These are phyloP conservation scores for Podilymbus podiceps DNA, from an alignment of 2,113 vertebrate genomes.

Conservation along the genomic window DNA sequence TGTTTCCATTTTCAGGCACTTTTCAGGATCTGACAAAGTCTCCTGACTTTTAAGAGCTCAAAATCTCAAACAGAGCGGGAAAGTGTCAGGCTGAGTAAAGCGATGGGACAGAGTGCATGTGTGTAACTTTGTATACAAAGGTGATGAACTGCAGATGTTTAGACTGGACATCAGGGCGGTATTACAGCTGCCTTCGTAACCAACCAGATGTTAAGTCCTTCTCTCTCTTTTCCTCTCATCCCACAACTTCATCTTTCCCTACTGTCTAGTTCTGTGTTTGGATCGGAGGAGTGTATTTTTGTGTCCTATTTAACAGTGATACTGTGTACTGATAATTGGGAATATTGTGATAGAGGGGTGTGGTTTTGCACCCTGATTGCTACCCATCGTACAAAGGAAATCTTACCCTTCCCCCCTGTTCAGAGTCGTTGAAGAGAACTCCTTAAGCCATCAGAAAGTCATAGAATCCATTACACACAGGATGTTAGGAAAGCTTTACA, in stretches of 20 bases:
- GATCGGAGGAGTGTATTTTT: background rate
- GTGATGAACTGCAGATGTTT: background rate
- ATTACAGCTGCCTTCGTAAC: background rate
- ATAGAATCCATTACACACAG: background rate
- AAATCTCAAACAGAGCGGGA: background rate
- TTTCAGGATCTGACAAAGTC: background rate
- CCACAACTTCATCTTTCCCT: background rate
- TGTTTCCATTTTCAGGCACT: background rate
- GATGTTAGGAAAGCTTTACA: background rate
- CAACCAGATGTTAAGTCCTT: background rate
- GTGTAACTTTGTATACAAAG: background rate
- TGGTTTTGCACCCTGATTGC: background rate
- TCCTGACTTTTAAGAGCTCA: background rate
- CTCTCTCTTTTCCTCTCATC: background rate
- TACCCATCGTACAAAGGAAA: background rate
- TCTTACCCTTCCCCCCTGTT: background rate
- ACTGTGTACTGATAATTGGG: background rate
- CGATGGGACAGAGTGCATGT: background rate
- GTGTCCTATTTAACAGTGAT: background rate
- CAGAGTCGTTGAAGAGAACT: background rate
- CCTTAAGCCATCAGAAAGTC: background rate
- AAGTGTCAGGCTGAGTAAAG: background rate
- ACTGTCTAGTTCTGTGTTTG: rapidly evolving
- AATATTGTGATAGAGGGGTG: background rate
- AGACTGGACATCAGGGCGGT: background rate